phyloP scores from a whole-genome alignment of 2,113 vertebrate genomes.

The Stigmatopora nigra region DNA sequence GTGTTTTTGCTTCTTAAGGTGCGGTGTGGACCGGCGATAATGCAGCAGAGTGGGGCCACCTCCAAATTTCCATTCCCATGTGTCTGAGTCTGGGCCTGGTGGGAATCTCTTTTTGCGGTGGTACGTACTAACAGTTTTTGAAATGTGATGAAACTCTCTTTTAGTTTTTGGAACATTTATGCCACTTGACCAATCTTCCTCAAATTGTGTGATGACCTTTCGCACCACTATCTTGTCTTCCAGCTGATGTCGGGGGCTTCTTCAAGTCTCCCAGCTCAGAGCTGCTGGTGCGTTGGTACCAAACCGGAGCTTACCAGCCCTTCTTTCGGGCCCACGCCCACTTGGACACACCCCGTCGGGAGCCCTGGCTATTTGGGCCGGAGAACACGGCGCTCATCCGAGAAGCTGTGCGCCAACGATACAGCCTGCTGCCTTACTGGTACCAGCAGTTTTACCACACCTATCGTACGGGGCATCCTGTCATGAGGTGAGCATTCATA shows the following conservation, averaged over 20 bases:
- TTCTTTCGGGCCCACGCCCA: conserved; percentile 89
- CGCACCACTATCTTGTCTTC: background rate
- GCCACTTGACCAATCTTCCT: too few relatives aligned
- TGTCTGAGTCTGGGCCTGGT: conserved; percentile 81
- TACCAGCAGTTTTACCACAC: conserved; percentile 81
- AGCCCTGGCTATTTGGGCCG: conserved; percentile 84
- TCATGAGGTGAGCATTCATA: conserved; percentile 76
- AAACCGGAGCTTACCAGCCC: conserved; percentile 84
- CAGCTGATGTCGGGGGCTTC: conserved; percentile 87
- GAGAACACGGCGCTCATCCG: conserved; percentile 77
- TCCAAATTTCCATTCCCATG: conserved; percentile 87
- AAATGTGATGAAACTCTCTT: background rate
- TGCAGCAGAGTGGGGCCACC: conserved; percentile 83
- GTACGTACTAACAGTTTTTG: conserved; percentile 57
- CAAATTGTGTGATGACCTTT: too few relatives aligned
- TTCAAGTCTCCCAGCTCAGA: conserved; percentile 81
- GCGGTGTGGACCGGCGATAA: conserved; percentile 92
- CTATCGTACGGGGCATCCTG: conserved; percentile 71
- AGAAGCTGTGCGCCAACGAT: conserved; percentile 75
- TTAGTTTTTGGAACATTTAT: too few relatives aligned
- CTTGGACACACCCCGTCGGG: conserved; percentile 82
- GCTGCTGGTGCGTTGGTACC: conserved; percentile 89
- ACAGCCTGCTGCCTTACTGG: conserved; percentile 84
- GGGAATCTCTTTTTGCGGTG: conserved; percentile 85
- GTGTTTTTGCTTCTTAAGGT: conserved; percentile 57